Evolutionary conservation across 2,797 vertebrate species (phyloP).

Genomic region (Odontamblyopus lacepedii): DNA sequence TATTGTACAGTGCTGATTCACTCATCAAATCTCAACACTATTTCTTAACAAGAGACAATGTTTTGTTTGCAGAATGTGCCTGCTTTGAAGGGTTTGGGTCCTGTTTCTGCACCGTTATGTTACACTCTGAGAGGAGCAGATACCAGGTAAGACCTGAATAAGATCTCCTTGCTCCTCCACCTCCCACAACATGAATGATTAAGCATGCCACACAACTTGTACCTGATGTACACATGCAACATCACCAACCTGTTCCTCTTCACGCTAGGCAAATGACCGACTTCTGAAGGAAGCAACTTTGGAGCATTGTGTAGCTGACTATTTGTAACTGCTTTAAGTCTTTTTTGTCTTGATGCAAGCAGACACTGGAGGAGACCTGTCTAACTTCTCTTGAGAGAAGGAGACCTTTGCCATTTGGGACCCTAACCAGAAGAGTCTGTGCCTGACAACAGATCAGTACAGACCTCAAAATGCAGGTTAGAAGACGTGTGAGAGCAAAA

Average conservation of each 20-base stretch:
- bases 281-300: slow-evolving; percentile 8
- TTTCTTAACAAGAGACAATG: not conserved
- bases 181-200: slow-evolving; percentile 87
- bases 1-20: not conserved
- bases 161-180: slow-evolving; percentile 76
- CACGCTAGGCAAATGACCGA: slow-evolving; percentile 25
- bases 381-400: slow-evolving; percentile 31
- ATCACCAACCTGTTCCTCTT: slow-evolving; percentile 15
- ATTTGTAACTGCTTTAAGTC: slow-evolving; percentile 33
- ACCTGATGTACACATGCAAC: slow-evolving; percentile 38
- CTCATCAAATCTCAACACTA: not conserved
- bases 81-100: slow-evolving; percentile 71
- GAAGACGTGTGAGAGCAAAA: slow-evolving; percentile 23
- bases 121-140: slow-evolving; percentile 77
- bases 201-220: slow-evolving; percentile 65
- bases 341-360: slow-evolving; percentile 50
- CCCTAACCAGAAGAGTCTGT: slow-evolving; percentile 29
- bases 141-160: slow-evolving; percentile 78
- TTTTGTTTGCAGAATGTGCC: slow-evolving; percentile 24
- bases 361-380: slow-evolving; percentile 52
- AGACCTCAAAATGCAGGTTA: slow-evolving; percentile 77
- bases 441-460: slow-evolving; percentile 35
- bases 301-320: slow-evolving; percentile 17
- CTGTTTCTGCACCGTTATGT: slow-evolving; percentile 87
- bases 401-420: slow-evolving; percentile 33